phyloP scores from a whole-genome alignment of 2,888 invertebrate genomes.

The Apeira syringaria region DNA sequence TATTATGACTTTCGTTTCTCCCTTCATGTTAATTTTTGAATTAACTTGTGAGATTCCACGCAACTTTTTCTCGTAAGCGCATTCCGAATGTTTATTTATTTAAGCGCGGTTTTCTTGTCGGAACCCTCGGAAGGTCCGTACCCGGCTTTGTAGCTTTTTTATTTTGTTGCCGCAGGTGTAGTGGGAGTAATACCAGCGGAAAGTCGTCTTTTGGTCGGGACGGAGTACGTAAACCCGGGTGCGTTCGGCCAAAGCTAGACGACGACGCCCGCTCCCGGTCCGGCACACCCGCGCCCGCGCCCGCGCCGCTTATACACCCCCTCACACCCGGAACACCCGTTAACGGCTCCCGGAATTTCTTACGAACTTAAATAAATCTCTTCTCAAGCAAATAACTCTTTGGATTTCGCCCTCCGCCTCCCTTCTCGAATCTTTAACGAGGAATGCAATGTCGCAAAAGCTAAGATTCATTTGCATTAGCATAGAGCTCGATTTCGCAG shows the following conservation, averaged over 20 bases:
- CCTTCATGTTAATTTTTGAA: conserved; percentile 54
- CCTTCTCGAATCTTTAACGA: conserved; percentile 57
- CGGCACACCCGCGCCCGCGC: conserved; percentile 39
- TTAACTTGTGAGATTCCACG: conserved; percentile 45
- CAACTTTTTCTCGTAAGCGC: conserved; percentile 41
- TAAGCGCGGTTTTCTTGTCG: conserved; percentile 57
- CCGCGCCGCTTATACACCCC: conserved; percentile 53
- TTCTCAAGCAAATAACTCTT: conserved; percentile 72
- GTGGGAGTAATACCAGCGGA: conserved; percentile 86
- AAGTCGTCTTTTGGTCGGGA: conserved; percentile 85
- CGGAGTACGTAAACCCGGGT: conserved; percentile 83
- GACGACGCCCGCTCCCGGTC: conserved; percentile 38
- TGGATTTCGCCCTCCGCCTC: conserved; percentile 65
- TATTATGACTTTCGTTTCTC: conserved; percentile 55
- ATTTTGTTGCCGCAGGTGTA: conserved; percentile 84
- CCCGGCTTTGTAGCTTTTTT: conserved; percentile 79
- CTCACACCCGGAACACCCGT: conserved; percentile 65
- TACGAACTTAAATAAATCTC: conserved; percentile 75
- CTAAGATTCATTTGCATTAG: conserved; percentile 46
- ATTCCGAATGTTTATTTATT: conserved; percentile 57
- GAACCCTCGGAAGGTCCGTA: conserved; percentile 60
- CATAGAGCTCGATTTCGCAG: conserved; percentile 65
- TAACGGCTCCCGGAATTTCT: conserved; percentile 73
- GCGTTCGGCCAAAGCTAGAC: conserved; percentile 77
- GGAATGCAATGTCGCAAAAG: conserved; percentile 80